Percentiles rank a stretch among this genome's conserved stretches.
Evolutionary conservation across 2,888 invertebrate species (phyloP).

Genomic region (Argyra leucocephala): DNA sequence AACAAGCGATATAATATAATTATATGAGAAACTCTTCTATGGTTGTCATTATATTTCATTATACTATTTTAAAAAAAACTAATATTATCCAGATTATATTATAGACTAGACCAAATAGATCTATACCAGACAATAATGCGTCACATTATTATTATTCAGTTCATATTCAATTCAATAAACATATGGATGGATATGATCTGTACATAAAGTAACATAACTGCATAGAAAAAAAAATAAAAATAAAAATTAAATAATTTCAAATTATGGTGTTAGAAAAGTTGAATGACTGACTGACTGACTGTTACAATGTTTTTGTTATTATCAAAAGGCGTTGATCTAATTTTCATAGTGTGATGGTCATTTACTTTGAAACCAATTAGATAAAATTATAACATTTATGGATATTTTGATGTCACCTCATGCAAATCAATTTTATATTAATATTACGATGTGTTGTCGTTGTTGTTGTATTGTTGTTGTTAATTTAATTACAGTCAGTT

Average conservation of each 20-base stretch:
- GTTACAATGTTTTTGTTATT: not conserved
- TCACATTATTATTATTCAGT: not conserved
- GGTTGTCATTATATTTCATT: no score
- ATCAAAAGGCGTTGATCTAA: not conserved
- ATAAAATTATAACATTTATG: not conserved
- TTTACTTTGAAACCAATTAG: not conserved
- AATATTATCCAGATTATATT: no score
- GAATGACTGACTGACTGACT: not conserved
- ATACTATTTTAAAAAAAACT: no score
- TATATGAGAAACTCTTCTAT: no score
- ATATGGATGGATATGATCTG: not conserved
- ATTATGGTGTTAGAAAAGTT: slow-evolving; percentile 1
- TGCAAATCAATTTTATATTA: not conserved
- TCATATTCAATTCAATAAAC: not conserved
- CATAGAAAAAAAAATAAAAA: not conserved
- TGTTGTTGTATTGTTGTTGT: no score
- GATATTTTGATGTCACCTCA: not conserved
- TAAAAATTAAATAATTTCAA: not conserved
- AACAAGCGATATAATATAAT: no score
- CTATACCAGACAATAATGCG: not conserved
- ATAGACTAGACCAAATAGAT: not conserved
- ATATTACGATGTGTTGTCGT: no score
- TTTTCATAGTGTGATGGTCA: not conserved
- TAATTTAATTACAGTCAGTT: no score
- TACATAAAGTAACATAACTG: not conserved